A percentile compares a stretch with the other conserved stretches of the same genome.
Evolutionary conservation across 2,888 invertebrate species (phyloP).

Genomic region (Aphidoletes aphidimyza): DNA sequence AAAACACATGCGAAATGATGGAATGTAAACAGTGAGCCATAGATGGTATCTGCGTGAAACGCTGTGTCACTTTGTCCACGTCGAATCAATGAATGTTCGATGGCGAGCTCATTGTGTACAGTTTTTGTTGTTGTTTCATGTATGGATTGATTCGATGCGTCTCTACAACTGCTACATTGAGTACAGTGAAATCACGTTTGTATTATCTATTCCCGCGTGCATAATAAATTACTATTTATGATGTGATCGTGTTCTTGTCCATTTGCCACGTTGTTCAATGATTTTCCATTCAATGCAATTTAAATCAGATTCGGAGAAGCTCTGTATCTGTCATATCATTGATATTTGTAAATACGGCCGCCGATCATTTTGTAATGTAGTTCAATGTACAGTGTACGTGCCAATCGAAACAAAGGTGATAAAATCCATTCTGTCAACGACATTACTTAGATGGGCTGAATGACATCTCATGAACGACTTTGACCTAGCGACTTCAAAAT

Average conservation of each 20-base stretch:
- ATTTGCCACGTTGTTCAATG: not conserved
- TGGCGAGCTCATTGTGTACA: not conserved
- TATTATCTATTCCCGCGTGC: slow-evolving; percentile 25
- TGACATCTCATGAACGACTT: too few species aligned
- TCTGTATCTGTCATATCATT: too few species aligned
- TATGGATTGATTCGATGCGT: not conserved
- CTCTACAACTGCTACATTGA: too few species aligned
- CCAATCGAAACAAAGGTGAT: not conserved
- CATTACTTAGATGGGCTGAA: too few species aligned
- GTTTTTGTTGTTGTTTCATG: not conserved
- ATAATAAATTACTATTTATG: slow-evolving; percentile 39
- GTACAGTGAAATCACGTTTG: not conserved
- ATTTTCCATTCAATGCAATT: too few species aligned
- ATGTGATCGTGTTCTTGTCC: slow-evolving; percentile 3
- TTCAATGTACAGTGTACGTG: too few species aligned
- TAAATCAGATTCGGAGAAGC: too few species aligned
- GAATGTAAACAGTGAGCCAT: slow-evolving; percentile 17
- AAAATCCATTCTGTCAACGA: not conserved
- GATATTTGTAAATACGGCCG: not conserved
- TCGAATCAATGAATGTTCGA: not conserved
- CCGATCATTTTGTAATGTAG: too few species aligned
- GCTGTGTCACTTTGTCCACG: not conserved
- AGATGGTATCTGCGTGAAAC: not conserved
- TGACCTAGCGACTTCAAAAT: too few species aligned
- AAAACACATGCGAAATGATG: not conserved